Conservation (phyloP, 2,113 vertebrate species). For the Dasyornis broadbenti region DNA sequence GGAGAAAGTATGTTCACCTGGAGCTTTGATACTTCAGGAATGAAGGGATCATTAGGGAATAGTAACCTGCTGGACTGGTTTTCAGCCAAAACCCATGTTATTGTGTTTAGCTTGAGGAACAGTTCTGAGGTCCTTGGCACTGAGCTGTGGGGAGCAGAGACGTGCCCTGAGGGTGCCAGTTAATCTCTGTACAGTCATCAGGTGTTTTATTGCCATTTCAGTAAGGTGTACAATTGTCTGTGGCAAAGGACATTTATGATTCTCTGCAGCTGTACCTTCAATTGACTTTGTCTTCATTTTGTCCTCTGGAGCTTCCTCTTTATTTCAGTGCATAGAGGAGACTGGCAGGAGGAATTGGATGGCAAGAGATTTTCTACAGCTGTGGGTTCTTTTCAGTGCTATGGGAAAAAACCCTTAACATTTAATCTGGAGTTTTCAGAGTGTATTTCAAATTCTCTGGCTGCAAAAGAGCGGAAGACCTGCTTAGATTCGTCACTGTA, state of each 20-base stretch:
- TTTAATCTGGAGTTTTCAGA: not conserved
- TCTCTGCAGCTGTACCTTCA: not conserved
- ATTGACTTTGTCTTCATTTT: not conserved
- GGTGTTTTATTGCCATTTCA: not conserved
- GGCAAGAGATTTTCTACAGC: not conserved
- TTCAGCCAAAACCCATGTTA: not conserved
- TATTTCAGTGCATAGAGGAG: not conserved
- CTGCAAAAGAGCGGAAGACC: not conserved
- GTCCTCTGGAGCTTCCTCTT: not conserved
- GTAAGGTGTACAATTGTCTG: not conserved
- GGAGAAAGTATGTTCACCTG: not conserved
- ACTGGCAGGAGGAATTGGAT: not conserved
- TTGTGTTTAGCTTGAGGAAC: not conserved
- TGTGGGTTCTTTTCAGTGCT: not conserved
- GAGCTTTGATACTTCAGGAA: not conserved
- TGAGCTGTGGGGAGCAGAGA: not conserved
- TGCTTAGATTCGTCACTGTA: not conserved
- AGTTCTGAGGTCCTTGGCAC: not conserved
- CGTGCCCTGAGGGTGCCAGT: not conserved
- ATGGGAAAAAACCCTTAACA: accelerated
- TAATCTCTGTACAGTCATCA: not conserved
- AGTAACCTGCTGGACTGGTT: not conserved
- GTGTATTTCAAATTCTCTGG: not conserved
- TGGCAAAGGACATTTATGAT: not conserved
- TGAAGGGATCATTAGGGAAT: not conserved